Evolutionary conservation across 2,113 vertebrate species (phyloP), one percentile per base, ranked within the genome.

Genomic region (Hypomesus transpacificus): DNA sequence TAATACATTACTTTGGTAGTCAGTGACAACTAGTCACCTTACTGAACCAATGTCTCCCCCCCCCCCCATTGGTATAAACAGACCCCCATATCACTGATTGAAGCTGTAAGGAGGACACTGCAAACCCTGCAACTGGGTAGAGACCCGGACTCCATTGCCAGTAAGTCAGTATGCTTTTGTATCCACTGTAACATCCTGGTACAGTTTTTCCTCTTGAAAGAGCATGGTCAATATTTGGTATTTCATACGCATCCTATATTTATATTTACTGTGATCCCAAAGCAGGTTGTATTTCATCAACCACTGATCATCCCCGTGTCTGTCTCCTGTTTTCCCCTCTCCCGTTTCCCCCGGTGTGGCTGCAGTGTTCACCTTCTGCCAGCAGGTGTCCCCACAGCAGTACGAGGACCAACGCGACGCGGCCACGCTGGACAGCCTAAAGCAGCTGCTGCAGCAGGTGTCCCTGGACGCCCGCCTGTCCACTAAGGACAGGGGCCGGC

Each of bases 301-400:
- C 39, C 17, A 21, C 3, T 28, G 5, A 16, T 7, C 2, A 28
- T 34, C 3, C 46, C 24, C 11, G 31, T 34, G 31, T 34, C 57
- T 64, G 62, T 34, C 28, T 4, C 14, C 61, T 31, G 5, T 62
- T 16, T 22, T 52, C 14, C 28, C 24, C 28, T 3, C 1, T 54
- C 8, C 22, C 14, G 17, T 5, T 52, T 2, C 9, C 21, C 14
- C 80, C n/a, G 73, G 34, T 69, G 53, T 77, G 31, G 31, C 31
- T 74, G 76, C 84, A 96, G 94, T 82, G 8, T 94, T 95, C 82
- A 89, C 86, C 13, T 95, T 95, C 90, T 95, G 94, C 81, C 88
- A 93, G 80, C 89, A 70, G n/a, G 86, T 93, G 80, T 89, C 92
- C 1, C 1, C 77, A 21, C 73, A 91, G 75, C 86, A 95, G 73